A percentile compares a stretch with the other conserved stretches of the same genome.
These are phyloP conservation scores for Ellobium chinense DNA, from an alignment of 2,888 invertebrate genomes.

Conservation along the genomic window DNA sequence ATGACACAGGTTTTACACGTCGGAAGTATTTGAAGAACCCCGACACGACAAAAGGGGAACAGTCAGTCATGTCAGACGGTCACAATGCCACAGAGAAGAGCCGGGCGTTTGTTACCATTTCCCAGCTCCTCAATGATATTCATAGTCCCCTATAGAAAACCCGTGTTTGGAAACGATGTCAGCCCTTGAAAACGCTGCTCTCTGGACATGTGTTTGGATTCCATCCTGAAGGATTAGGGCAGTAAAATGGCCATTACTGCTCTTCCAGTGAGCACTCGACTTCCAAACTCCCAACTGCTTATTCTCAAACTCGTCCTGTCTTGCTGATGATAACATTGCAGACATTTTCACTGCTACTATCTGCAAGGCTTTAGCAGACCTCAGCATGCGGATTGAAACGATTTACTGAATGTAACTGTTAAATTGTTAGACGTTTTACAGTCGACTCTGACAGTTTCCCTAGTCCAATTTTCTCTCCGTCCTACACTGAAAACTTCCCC, in stretches of 20 bases:
- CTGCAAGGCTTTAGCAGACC: no score
- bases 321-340: no score
- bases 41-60: not conserved
- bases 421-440: no score
- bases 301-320: no score
- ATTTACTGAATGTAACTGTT: no score
- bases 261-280: no score
- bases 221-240: not conserved
- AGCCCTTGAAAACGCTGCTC: not conserved
- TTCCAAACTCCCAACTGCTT: not conserved
- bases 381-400: no score
- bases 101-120: not conserved
- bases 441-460: no score
- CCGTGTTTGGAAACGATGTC: constrained; percentile 1
- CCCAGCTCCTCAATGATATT: not conserved
- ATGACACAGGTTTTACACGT: not conserved
- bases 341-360: no score
- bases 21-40: not conserved
- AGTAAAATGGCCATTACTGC: not conserved
- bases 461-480: no score
- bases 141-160: not conserved
- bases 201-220: not conserved
- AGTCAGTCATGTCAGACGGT: not conserved
- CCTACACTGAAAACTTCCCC: no score
- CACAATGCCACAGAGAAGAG: not conserved